Percentiles rank a stretch among this genome's conserved stretches.
Conservation (phyloP, 2,113 vertebrate species). For the Cyprinodon brontotheroides region DNA sequence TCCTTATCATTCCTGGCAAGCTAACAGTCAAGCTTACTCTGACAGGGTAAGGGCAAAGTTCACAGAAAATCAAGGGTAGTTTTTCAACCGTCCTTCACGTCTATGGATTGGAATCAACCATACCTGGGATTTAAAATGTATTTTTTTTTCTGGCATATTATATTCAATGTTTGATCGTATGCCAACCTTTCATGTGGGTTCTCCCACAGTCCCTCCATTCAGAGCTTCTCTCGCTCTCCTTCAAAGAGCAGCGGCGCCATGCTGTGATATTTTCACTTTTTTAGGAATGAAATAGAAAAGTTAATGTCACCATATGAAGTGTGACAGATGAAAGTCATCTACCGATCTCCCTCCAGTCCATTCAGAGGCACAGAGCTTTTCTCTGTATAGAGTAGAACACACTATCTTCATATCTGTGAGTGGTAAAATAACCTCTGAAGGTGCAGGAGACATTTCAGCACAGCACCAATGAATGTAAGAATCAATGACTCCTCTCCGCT, state of each 20-base stretch:
- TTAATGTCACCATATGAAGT: slow-evolving; percentile 34
- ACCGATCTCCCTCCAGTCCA: slow-evolving; percentile 41
- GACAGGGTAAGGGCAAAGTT: background rate
- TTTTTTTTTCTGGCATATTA: background rate
- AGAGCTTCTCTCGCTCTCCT: slow-evolving; percentile 21
- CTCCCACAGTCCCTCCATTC: slow-evolving; percentile 21
- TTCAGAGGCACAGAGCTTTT: slow-evolving; percentile 36
- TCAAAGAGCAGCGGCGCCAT: slow-evolving; percentile 13
- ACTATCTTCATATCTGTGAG: slow-evolving; percentile 22
- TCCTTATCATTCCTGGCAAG: background rate
- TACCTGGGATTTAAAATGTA: slow-evolving; percentile 13
- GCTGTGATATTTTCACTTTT: slow-evolving; percentile 15
- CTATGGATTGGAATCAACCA: slow-evolving; percentile 15
- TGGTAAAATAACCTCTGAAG: slow-evolving; percentile 19
- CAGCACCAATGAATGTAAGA: slow-evolving; percentile 28
- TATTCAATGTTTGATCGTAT: slow-evolving; percentile 30
- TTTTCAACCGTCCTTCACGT: background rate
- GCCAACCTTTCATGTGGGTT: slow-evolving; percentile 26
- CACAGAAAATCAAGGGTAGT: background rate
- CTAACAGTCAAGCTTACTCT: background rate
- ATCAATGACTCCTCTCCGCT: slow-evolving; percentile 31
- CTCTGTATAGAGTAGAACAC: slow-evolving; percentile 20
- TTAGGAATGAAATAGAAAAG: slow-evolving; percentile 29
- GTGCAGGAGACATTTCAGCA: slow-evolving; percentile 17
- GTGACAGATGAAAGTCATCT: slow-evolving; percentile 58